A percentile compares a stretch with the other conserved stretches of the same genome.
Evolutionary conservation across 2,888 invertebrate genomes (phyloP).

Genomic region (Sympetrum striolatum): DNA sequence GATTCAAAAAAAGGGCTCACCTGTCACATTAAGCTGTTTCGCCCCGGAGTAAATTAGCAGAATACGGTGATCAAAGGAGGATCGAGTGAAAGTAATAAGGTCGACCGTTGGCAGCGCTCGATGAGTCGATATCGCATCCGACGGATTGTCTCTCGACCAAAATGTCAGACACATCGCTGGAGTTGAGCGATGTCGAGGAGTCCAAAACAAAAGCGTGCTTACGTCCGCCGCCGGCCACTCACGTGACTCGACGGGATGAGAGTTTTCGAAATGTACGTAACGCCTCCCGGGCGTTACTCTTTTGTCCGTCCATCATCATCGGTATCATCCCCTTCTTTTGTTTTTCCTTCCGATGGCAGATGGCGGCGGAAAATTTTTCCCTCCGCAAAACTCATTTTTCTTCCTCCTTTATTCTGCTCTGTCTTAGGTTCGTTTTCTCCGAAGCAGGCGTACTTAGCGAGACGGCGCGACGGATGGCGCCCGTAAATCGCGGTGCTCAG

Average conservation of each 20-base stretch:
- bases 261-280: background rate
- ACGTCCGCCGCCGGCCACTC: background rate
- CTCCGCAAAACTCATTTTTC: background rate
- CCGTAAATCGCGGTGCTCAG: conserved; percentile 16
- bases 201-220: conserved; percentile 25
- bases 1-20: too few species aligned
- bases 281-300: background rate
- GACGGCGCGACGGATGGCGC: background rate
- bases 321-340: background rate
- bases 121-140: background rate
- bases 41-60: too few species aligned
- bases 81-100: too few species aligned
- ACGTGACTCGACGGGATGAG: background rate
- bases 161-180: conserved; percentile 24
- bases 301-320: background rate
- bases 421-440: background rate
- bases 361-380: background rate
- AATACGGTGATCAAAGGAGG: too few species aligned
- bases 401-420: background rate
- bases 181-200: conserved; percentile 25
- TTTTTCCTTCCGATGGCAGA: background rate
- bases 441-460: background rate
- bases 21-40: too few species aligned
- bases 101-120: too few species aligned
- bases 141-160: background rate